Evolutionary conservation across 2,113 vertebrate genomes (phyloP).

Genomic region (Hippocampus mohnikei): DNA sequence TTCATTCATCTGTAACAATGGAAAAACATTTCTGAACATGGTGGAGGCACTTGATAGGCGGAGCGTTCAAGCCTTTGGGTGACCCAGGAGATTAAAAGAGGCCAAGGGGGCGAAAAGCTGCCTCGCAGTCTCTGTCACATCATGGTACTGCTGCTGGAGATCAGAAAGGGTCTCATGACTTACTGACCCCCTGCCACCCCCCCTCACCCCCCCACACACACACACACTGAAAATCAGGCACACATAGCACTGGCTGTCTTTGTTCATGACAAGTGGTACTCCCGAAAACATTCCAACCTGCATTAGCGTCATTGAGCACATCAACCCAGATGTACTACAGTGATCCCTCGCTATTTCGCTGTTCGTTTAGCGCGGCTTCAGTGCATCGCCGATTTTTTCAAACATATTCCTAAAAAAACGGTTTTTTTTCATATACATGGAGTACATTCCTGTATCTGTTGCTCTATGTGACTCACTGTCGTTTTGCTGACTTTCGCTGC

Average conservation of each 20-base stretch:
- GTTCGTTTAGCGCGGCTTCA: too few relatives aligned
- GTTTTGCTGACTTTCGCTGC: too few relatives aligned
- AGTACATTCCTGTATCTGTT: too few relatives aligned
- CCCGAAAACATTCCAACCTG: slow-evolving; percentile 46
- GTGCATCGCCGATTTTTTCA: too few relatives aligned
- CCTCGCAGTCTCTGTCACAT: slow-evolving; percentile 39
- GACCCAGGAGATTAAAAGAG: slow-evolving; percentile 37
- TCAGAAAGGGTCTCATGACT: slow-evolving; percentile 59
- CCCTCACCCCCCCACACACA: too few relatives aligned
- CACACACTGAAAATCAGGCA: slow-evolving; percentile 8
- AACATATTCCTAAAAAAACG: too few relatives aligned
- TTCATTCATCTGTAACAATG: too few relatives aligned
- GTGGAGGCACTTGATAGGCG: slow-evolving; percentile 2
- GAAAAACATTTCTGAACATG: too few relatives aligned
- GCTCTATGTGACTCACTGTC: too few relatives aligned
- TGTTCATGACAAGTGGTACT: slow-evolving; percentile 34
- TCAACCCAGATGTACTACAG: background rate
- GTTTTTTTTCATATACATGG: too few relatives aligned
- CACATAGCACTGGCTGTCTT: slow-evolving; percentile 17
- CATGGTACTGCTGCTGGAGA: slow-evolving; percentile 29
- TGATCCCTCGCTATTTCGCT: too few relatives aligned
- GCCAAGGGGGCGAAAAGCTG: slow-evolving; percentile 19
- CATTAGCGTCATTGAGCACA: slow-evolving; percentile 36
- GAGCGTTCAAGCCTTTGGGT: slow-evolving; percentile 11
- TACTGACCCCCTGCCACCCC: too few relatives aligned